Evolutionary conservation across 1,140 invertebrate genomes (phyloP).

Genomic region (Drosophila pectinifera): DNA sequence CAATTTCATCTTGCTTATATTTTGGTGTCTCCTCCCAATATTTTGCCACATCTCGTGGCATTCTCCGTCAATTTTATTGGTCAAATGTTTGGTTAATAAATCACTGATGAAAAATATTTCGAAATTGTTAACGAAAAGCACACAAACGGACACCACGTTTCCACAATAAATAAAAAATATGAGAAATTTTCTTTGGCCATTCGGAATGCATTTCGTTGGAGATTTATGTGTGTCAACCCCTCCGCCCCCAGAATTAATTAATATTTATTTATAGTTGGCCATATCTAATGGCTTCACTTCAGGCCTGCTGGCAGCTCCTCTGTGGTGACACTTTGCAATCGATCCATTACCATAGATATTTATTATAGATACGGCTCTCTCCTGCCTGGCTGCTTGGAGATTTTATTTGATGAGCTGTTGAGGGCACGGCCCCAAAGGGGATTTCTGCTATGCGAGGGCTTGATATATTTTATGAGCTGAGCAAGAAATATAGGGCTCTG

Average conservation of each 20-base stretch:
- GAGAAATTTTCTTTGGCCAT: constrained; percentile 31
- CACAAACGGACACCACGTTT: constrained; percentile 9
- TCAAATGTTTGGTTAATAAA: constrained; percentile 76
- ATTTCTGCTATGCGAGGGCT: constrained; percentile 53
- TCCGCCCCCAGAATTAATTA: constrained; percentile 58
- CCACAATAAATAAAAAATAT: constrained; percentile 57
- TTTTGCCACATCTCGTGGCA: constrained; percentile 23
- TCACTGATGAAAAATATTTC: constrained; percentile 43
- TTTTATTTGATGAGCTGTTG: constrained; percentile 68
- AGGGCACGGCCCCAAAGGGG: constrained; percentile 41
- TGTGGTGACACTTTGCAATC: constrained; percentile 68
- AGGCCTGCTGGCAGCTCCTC: constrained; percentile 7
- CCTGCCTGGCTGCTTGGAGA: neutral
- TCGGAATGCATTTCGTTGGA: constrained; percentile 52
- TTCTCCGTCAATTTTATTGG: constrained; percentile 74
- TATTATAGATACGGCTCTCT: constrained; percentile 25
- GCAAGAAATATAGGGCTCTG: constrained; percentile 31
- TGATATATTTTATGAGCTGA: constrained; percentile 66
- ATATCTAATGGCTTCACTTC: constrained; percentile 29
- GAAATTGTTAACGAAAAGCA: constrained; percentile 30
- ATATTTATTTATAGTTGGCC: constrained; percentile 74
- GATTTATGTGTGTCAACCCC: constrained; percentile 56
- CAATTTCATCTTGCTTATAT: constrained; percentile 27
- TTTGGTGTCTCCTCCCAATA: neutral
- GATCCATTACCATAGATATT: constrained; percentile 44